Evolutionary conservation across 2,113 vertebrate species (phyloP).

Genomic region (Cryptotis parvus): DNA sequence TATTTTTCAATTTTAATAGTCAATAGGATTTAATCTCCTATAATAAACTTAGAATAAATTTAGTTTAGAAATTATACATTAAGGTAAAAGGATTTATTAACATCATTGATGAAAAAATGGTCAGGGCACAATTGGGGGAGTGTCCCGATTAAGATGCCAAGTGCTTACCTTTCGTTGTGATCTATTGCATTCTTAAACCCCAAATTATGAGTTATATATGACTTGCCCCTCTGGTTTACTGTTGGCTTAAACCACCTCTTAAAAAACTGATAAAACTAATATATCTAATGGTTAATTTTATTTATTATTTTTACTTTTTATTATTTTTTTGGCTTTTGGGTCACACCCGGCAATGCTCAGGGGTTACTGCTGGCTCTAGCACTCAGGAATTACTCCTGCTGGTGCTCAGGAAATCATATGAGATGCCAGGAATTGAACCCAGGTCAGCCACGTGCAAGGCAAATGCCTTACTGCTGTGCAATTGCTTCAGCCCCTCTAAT

Average conservation of each 20-base stretch:
- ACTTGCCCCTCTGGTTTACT: conserved; percentile 17
- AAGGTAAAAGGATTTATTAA: conserved; percentile 29
- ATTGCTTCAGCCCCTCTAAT: no score
- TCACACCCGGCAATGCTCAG: no score
- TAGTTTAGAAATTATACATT: conserved; percentile 24
- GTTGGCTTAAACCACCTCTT: conserved; percentile 45
- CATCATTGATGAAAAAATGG: conserved; percentile 23
- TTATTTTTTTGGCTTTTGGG: no score
- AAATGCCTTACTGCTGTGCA: no score
- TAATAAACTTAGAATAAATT: conserved; percentile 43
- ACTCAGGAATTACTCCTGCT: no score
- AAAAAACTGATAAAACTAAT: conserved; percentile 39
- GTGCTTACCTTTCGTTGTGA: conserved; percentile 35
- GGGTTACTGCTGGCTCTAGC: no score
- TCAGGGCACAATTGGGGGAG: background rate
- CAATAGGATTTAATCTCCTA: conserved; percentile 45
- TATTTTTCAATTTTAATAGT: conserved; percentile 44
- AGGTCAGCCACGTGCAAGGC: no score
- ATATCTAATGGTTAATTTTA: conserved; percentile 58
- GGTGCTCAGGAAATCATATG: no score
- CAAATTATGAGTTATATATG: conserved; percentile 43
- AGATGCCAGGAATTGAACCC: no score
- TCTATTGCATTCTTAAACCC: conserved; percentile 45
- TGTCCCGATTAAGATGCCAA: conserved; percentile 20
- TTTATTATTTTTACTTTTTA: no score